Conservation (phyloP, 2,888 invertebrate species). For the Ferrisia virgata region DNA sequence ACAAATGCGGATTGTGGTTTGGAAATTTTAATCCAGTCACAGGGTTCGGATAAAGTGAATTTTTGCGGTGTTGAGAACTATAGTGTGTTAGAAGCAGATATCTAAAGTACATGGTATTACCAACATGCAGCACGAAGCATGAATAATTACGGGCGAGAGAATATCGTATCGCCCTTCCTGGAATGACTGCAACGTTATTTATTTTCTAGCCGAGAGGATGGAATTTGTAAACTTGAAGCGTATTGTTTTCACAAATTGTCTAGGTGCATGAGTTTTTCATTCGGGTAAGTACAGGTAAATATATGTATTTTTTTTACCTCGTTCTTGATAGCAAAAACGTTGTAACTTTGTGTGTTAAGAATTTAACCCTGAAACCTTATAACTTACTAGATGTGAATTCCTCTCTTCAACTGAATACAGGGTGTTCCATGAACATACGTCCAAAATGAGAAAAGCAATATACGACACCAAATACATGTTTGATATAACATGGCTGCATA, state of each 20-base stretch:
- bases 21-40: background rate
- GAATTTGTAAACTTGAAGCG: background rate
- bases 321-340: background rate
- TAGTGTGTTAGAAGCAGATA: background rate
- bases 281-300: no score
- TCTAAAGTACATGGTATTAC: background rate
- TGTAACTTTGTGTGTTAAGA: background rate
- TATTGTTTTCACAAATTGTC: slow-evolving; percentile 11
- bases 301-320: background rate
- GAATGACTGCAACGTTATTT: background rate
- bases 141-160: background rate
- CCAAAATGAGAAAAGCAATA: no score
- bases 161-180: background rate
- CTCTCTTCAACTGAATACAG: background rate
- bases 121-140: background rate
- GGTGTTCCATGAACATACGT: no score
- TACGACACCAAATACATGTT: no score
- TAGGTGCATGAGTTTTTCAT: background rate
- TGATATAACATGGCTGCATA: no score
- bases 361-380: slow-evolving; percentile 12
- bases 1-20: background rate
- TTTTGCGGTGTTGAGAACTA: background rate
- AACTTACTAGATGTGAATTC: background rate
- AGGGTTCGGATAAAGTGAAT: background rate
- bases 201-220: background rate